Conservation (phyloP, 2,113 vertebrate species). For the Microtus montanus region DNA sequence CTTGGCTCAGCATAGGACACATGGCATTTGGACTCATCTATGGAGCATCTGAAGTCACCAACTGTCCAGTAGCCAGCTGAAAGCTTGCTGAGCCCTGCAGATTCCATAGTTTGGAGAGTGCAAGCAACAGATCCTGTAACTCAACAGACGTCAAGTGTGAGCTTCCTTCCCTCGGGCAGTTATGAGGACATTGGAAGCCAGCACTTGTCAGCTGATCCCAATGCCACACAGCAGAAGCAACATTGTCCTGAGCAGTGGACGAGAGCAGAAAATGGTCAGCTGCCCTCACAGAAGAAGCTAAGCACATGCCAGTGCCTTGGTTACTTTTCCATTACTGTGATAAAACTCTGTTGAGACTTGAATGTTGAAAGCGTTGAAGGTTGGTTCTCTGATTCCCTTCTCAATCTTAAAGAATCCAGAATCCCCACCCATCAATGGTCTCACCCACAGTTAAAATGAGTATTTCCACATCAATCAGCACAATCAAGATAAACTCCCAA, state of each 20-base stretch:
- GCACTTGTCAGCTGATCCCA: fast-evolving
- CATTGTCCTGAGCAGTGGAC: fast-evolving
- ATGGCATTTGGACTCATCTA: fast-evolving
- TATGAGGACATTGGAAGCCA: neutral
- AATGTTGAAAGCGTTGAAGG: too few species aligned
- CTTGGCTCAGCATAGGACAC: too few species aligned
- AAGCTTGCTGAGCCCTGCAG: fast-evolving
- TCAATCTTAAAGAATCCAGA: neutral
- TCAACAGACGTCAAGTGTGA: fast-evolving
- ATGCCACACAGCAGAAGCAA: fast-evolving
- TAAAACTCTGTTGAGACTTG: neutral
- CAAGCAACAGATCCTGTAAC: fast-evolving
- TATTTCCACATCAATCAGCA: neutral
- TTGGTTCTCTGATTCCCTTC: neutral
- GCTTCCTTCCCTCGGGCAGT: fast-evolving
- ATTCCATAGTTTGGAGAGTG: too few species aligned
- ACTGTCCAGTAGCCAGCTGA: fast-evolving
- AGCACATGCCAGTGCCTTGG: neutral
- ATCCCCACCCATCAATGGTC: neutral
- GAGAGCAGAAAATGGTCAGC: neutral
- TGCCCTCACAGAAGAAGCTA: neutral
- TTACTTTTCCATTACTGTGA: neutral
- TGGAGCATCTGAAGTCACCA: neutral
- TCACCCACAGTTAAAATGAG: neutral
- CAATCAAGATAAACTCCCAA: neutral